These are phyloP conservation scores for Pitangus sulphuratus DNA, from an alignment of 2,797 vertebrate species.

Conservation along the genomic window DNA sequence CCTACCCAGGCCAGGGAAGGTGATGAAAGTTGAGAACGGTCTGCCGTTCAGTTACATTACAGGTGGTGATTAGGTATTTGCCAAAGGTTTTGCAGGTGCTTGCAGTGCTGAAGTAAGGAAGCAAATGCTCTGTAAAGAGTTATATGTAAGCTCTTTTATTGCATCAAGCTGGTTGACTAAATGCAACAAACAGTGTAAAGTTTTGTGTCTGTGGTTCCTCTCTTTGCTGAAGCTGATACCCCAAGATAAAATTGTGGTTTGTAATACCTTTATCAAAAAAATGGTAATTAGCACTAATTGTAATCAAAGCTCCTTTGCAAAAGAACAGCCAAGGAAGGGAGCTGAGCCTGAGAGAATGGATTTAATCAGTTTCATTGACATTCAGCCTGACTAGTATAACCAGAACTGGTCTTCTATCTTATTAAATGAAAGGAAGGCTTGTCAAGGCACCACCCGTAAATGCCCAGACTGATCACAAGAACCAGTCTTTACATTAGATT, in stretches of 20 bases:
- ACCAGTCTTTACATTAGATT: neutral
- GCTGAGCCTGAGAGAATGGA: neutral
- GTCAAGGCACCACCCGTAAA: neutral
- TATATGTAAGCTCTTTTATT: neutral
- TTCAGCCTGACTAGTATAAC: neutral
- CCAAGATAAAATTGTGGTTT: neutral
- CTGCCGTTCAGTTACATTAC: neutral
- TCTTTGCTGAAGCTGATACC: neutral
- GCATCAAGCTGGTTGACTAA: neutral
- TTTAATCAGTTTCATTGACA: neutral
- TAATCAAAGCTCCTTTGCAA: neutral
- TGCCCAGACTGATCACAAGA: neutral
- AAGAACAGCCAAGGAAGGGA: neutral
- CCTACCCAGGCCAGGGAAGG: neutral
- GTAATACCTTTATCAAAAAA: neutral
- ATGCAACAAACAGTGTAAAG: neutral
- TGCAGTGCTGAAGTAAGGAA: neutral
- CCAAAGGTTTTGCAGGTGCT: constrained; percentile 12
- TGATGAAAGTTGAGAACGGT: neutral
- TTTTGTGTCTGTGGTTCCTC: neutral
- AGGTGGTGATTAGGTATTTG: constrained; percentile 25
- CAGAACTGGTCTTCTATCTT: neutral
- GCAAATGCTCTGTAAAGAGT: neutral
- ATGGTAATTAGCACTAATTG: neutral
- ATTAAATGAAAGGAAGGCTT: neutral